These are phyloP conservation scores for Penaeus vannamei DNA, from an alignment of 1,140 invertebrate species.

Conservation along the genomic window DNA sequence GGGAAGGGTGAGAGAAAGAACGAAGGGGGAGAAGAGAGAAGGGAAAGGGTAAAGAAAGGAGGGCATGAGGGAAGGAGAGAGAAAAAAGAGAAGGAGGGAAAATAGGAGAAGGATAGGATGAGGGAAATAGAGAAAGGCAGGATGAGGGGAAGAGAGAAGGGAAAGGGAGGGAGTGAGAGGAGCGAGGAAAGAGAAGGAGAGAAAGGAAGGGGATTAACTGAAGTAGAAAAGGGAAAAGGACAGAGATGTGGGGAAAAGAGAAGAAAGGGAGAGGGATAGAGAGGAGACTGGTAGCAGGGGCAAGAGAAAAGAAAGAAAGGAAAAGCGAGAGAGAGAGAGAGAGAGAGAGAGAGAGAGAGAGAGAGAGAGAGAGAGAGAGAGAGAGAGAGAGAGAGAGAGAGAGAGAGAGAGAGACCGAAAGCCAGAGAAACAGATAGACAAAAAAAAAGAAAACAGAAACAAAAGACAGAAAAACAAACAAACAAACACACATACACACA, in stretches of 20 bases:
- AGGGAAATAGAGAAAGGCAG: neutral
- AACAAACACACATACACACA: neutral
- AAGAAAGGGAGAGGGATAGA: neutral
- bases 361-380: neutral
- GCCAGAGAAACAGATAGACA: conserved; percentile 6
- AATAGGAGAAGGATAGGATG: neutral
- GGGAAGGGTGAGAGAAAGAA: neutral
- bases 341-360: neutral
- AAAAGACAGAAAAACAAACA: neutral
- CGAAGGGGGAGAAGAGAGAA: neutral
- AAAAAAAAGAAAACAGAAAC: conserved; percentile 35
- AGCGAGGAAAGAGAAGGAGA: too few species aligned
- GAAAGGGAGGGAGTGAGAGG: neutral
- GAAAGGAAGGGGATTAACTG: too few species aligned
- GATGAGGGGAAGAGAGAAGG: neutral
- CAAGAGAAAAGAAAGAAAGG: neutral
- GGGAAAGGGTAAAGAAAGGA: conserved; percentile 8
- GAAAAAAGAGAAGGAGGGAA: neutral
- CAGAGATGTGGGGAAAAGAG: too few species aligned
- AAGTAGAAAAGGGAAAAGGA: too few species aligned
- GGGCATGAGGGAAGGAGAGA: neutral
- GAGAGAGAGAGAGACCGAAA: neutral
- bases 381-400: conserved; percentile 10
- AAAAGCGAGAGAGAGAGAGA: too few species aligned
- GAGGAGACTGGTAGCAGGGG: neutral